These are phyloP conservation scores for Platorchestia sp. DNA, from an alignment of 1,140 invertebrate genomes.

Conservation along the genomic window DNA sequence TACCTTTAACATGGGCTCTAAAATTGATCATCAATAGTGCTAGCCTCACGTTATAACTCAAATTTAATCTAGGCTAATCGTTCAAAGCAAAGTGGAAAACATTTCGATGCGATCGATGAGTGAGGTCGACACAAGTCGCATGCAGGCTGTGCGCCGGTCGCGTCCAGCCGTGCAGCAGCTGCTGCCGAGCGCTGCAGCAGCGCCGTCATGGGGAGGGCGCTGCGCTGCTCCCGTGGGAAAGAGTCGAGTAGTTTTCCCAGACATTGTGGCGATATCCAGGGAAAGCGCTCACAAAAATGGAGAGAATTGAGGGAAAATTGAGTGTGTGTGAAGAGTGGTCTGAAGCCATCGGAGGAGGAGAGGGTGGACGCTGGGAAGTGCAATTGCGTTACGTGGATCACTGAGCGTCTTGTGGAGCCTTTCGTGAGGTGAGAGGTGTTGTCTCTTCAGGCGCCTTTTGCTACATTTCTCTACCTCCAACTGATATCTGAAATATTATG, in stretches of 20 bases:
- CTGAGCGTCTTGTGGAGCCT: neutral
- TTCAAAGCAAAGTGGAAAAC: neutral
- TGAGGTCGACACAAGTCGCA: neutral
- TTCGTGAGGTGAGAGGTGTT: neutral
- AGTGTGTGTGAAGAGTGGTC: neutral
- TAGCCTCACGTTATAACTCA: neutral
- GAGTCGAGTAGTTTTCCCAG: neutral
- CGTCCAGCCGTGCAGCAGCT: no score
- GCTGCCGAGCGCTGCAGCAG: no score
- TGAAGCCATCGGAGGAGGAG: neutral
- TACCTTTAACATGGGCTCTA: neutral
- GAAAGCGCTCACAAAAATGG: neutral
- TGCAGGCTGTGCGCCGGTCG: no score
- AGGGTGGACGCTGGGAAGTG: neutral
- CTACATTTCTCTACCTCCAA: neutral
- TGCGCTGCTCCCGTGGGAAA: neutral
- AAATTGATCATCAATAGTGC: neutral
- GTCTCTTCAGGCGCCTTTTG: neutral
- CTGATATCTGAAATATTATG: no score
- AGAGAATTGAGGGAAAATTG: constrained; percentile 14
- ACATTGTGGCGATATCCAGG: neutral
- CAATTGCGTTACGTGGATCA: neutral
- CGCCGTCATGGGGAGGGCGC: neutral
- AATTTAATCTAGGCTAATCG: neutral
- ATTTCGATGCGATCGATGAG: neutral